Evolutionary conservation across 2,888 invertebrate genomes (phyloP).

Genomic region (Lacanobia oleracea): DNA sequence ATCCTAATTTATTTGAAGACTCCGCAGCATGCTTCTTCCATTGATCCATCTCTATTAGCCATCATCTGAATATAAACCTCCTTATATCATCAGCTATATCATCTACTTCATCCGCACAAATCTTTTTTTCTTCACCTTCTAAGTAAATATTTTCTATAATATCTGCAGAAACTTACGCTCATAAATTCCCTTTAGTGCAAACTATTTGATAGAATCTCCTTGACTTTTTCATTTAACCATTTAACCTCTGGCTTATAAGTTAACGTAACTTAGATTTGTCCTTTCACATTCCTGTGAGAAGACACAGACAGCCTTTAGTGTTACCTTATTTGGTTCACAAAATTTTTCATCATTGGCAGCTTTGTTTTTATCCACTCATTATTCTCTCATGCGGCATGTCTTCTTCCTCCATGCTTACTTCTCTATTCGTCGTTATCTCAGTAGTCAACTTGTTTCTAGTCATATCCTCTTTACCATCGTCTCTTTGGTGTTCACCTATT

Average conservation of each 20-base stretch:
- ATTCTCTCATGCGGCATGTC: neutral
- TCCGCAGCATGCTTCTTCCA: no score
- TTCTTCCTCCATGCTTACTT: neutral
- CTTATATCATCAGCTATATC: neutral
- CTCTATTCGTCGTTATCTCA: neutral
- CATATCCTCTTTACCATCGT: no score
- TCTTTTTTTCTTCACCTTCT: neutral
- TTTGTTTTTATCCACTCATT: neutral
- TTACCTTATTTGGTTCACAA: neutral
- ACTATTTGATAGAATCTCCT: constrained; percentile 34
- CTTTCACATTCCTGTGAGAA: constrained; percentile 42
- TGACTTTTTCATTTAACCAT: constrained; percentile 45
- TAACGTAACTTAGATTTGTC: constrained; percentile 20
- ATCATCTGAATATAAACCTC: neutral
- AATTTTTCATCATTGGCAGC: neutral
- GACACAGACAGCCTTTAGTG: neutral
- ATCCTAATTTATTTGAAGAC: neutral
- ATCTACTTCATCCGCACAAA: neutral
- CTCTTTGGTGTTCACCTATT: neutral
- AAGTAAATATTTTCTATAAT: neutral
- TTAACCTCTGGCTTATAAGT: constrained; percentile 39
- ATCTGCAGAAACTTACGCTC: constrained; percentile 4
- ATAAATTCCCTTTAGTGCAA: neutral
- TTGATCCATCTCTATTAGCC: neutral
- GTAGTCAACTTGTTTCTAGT: neutral